Evolutionary conservation across 2,113 vertebrate species (phyloP), one percentile per base, ranked within the genome.

Genomic region (Cacatua alba): DNA sequence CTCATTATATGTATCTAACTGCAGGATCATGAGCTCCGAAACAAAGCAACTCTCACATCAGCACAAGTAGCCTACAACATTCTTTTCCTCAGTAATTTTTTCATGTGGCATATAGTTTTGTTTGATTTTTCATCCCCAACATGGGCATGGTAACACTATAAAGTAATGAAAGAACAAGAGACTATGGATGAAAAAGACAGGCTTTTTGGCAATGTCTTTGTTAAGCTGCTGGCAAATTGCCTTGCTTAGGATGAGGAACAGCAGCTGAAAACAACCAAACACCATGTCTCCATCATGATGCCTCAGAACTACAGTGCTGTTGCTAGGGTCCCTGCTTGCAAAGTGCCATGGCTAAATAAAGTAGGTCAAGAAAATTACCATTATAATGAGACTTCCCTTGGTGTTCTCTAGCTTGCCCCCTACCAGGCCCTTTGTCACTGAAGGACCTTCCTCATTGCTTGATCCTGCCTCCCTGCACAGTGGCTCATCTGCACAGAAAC

Each of bases 301-400:
- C 37, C 64, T 83, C 59, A 92, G 68, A 72, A 74, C 46, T 83
- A 72, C 43, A 85, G 48, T 18, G 13, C 68, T 81, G 64, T 96
- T 96, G 80, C 79, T 92, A 96, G 64, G 64, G 62, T 1, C n/a
- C 43, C 59, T 75, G 60, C 25, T 86, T 76, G 39, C 52, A 44
- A 86, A 93, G 76, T 52, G 35, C n/a, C 26, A 44, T 8, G 51
- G n/a, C 4, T 88, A 53, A 80, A 82, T 87, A 85, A 91, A 95
- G 63, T 82, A 90, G 63, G 76, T 90, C 75, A 94, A 94, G 90
- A 70, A 92, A 96, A 92, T 91, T 86, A 77, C 17, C 68, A 33
- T 72, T 86, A 70, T 39, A 92, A 86, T 33, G 19, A 81, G 33
- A 62, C n/a, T 91, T 7, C 67, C 44, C 44, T 91, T 90, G 70